These are phyloP conservation scores for Agrilus mali DNA, from an alignment of 2,888 invertebrate species.

Conservation along the genomic window DNA sequence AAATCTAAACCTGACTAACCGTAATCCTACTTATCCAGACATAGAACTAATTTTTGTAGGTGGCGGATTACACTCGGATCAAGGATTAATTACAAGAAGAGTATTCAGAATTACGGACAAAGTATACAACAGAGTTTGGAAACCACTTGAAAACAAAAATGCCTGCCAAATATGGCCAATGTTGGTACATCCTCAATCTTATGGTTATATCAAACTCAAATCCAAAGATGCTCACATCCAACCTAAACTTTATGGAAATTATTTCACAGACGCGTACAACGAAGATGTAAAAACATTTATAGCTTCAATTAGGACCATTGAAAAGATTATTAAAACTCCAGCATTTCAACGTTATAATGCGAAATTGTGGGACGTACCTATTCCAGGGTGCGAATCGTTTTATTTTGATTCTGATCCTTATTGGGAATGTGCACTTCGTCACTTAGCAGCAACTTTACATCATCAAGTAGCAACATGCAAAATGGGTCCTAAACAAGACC, in stretches of 20 bases:
- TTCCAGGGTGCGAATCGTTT: slow-evolving; percentile 38
- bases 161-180: slow-evolving; percentile 46
- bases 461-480: slow-evolving; percentile 43
- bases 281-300: slow-evolving; percentile 32
- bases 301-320: slow-evolving; percentile 35
- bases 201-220: slow-evolving; percentile 52
- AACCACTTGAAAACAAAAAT: slow-evolving; percentile 34
- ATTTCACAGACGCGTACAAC: slow-evolving; percentile 48
- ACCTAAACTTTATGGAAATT: slow-evolving; percentile 69
- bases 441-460: slow-evolving; percentile 36
- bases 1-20: slow-evolving; percentile 42
- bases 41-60: slow-evolving; percentile 56
- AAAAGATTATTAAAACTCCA: slow-evolving; percentile 36
- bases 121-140: slow-evolving; percentile 43
- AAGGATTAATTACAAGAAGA: slow-evolving; percentile 20
- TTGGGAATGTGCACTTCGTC: slow-evolving; percentile 39
- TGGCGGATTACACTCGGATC: slow-evolving; percentile 30
- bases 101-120: slow-evolving; percentile 44
- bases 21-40: slow-evolving; percentile 47
- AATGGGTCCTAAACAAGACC: slow-evolving; percentile 41
- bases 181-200: slow-evolving; percentile 59
- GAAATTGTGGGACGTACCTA: slow-evolving; percentile 28
- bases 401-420: slow-evolving; percentile 36
- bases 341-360: slow-evolving; percentile 36
- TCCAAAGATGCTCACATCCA: slow-evolving; percentile 57